These are phyloP conservation scores for Drosophila tropicalis DNA, from an alignment of 1,140 invertebrate genomes.

Conservation along the genomic window DNA sequence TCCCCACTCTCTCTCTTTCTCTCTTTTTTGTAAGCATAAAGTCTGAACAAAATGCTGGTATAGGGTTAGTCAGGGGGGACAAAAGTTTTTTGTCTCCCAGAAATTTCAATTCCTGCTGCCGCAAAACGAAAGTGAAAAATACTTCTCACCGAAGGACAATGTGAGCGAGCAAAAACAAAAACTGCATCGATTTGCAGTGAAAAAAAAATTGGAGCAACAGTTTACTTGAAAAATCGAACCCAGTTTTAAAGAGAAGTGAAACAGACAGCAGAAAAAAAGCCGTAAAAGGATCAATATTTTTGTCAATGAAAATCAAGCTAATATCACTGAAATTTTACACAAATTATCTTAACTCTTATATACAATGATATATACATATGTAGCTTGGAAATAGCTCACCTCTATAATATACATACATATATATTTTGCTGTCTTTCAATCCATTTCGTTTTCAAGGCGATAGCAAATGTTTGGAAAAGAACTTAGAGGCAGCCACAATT, in stretches of 20 bases:
- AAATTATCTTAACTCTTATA: no score
- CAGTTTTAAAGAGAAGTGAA: no score
- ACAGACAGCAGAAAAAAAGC: no score
- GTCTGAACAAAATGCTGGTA: conserved; percentile 41
- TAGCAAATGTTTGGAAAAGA: conserved; percentile 81
- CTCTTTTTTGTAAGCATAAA: no score
- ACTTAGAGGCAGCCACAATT: conserved; percentile 68
- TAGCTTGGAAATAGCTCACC: conserved; percentile 15
- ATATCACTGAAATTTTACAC: no score
- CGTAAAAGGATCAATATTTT: no score
- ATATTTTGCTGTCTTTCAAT: conserved; percentile 9
- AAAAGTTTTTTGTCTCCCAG: conserved; percentile 57
- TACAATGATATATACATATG: no score
- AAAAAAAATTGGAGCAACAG: conserved; percentile 9
- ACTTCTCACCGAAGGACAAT: neutral
- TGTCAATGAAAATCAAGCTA: no score
- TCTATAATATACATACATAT: conserved; percentile 25
- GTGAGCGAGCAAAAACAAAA: conserved; percentile 19
- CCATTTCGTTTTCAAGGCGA: conserved; percentile 56
- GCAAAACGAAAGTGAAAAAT: conserved; percentile 14
- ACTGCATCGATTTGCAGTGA: conserved; percentile 24
- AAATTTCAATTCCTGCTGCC: conserved; percentile 66
- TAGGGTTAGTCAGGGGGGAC: conserved; percentile 37
- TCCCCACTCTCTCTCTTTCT: neutral
- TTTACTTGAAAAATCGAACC: neutral